Base-by-base conservation (phyloP, 2,888 invertebrate species). In the Desoria tigrina region DNA sequence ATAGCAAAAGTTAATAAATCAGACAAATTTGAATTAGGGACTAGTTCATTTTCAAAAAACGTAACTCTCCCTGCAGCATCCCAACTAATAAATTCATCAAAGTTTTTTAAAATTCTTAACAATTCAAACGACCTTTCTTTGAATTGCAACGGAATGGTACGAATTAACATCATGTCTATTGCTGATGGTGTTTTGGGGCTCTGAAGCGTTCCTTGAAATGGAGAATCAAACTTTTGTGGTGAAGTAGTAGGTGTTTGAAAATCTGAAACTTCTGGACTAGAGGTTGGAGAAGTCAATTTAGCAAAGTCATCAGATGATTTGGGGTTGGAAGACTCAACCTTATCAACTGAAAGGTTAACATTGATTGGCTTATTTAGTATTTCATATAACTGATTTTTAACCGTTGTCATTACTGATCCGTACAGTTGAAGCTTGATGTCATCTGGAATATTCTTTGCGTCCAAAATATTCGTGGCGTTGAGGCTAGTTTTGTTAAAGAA, bases 351-450 rank as follows among this genome's bases (percentile, higher is more conserved):
- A 7, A 24, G 16, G 6, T 24, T 23, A 6, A 51, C 14, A 4
- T 51, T 51, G 3, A 51, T 7, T 9, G 51, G 23, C 24, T 18
- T 55, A 39, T 16, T 21, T 42, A 26, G 2, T 45, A 28, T 6
- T 56, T 21, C 21, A 23, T 58, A 23, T 9, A 64, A 16, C 39
- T 68, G 37, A 16, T 28, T 45, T 1, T 50, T 42, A 21, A 65
- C 21, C 2, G 45, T 37, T 53, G 42, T 61, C 14, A 57, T 53
- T 16, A 66, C 28, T n/a, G 42, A 26, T 26, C 63, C 60, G 32
- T 66, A 68, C 21, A 68, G 11, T 14, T 58, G 53, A 11, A 65
- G 11, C 42, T 71, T 71, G 26, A 71, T 64, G 59, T 71, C 71
- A 18, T 68, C 71, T 2, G 71, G 71, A 14, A 68, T 50, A 4